Evolutionary conservation across 2,888 invertebrate genomes (phyloP).

Genomic region (Ectemnius cavifrons): DNA sequence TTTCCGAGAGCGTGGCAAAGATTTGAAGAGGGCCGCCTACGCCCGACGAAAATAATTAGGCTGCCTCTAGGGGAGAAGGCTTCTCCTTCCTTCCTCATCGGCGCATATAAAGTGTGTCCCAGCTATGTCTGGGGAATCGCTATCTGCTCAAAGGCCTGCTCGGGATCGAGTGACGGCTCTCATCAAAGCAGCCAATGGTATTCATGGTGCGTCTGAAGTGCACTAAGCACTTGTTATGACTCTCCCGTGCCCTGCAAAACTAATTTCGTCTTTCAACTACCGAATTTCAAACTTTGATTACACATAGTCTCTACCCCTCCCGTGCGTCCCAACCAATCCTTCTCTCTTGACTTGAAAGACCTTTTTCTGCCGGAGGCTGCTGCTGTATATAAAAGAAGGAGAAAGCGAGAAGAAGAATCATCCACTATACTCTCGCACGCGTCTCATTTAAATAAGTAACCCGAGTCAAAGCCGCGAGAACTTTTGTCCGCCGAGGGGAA

Average conservation of each 20-base stretch:
- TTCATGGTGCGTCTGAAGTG: slow-evolving; percentile 37
- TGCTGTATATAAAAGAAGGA: too few species aligned
- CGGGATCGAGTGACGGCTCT: slow-evolving; percentile 31
- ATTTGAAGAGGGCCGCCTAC: neutral
- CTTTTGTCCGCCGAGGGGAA: slow-evolving; percentile 20
- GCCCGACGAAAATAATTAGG: neutral
- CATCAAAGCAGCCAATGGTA: slow-evolving; percentile 38
- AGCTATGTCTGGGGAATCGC: neutral
- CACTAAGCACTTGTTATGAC: slow-evolving; percentile 21
- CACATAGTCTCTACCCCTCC: slow-evolving; percentile 10
- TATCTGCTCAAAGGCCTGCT: slow-evolving; percentile 19
- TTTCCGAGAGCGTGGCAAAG: slow-evolving; percentile 1
- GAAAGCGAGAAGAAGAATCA: neutral
- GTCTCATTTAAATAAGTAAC: slow-evolving; percentile 42
- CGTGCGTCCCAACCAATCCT: neutral
- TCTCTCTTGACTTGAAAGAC: neutral
- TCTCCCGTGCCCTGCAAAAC: slow-evolving; percentile 24
- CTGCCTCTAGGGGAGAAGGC: neutral
- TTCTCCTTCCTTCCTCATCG: neutral
- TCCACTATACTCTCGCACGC: neutral
- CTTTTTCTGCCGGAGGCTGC: neutral
- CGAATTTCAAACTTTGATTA: slow-evolving; percentile 43
- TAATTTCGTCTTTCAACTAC: slow-evolving; percentile 34
- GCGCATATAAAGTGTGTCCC: too few species aligned
- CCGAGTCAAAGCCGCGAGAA: slow-evolving; percentile 22